These are phyloP conservation scores for Ophiothrix spiculata DNA, from an alignment of 35 echinoderm and acorn worm species.

Conservation along the genomic window DNA sequence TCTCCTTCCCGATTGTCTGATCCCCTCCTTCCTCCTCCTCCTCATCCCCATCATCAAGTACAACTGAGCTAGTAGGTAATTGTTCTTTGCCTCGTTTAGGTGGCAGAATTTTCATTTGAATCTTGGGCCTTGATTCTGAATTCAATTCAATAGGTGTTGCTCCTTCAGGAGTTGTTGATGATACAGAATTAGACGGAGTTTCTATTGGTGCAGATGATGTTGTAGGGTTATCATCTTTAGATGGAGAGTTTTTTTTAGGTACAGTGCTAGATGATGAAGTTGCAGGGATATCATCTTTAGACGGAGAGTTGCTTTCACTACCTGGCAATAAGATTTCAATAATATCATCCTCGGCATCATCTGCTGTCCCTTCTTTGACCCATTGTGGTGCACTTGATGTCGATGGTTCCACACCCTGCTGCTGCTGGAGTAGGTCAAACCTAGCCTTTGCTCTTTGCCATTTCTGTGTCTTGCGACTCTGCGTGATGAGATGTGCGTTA, in stretches of 20 bases:
- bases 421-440: constrained; percentile 31
- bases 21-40: neutral
- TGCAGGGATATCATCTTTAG: neutral
- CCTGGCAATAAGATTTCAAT: neutral
- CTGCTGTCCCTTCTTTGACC: constrained; percentile 32
- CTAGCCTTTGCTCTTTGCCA: constrained; percentile 66
- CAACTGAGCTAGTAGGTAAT: constrained; percentile 9
- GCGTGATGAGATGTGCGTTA: neutral
- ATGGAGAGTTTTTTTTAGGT: neutral
- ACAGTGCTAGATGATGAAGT: neutral
- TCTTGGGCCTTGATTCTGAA: neutral
- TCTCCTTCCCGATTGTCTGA: neutral
- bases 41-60: constrained; percentile 14
- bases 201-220: neutral
- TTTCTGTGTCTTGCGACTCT: constrained; percentile 33
- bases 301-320: neutral
- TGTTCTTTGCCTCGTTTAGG: constrained; percentile 24
- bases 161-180: neutral
- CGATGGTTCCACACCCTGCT: neutral
- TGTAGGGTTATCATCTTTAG: neutral
- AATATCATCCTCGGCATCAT: neutral
- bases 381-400: neutral
- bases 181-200: neutral
- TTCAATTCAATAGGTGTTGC: neutral
- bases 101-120: constrained; percentile 7